Evolutionary conservation across 2,888 invertebrate genomes (phyloP).

Genomic region (Drosophila gaucha): DNA sequence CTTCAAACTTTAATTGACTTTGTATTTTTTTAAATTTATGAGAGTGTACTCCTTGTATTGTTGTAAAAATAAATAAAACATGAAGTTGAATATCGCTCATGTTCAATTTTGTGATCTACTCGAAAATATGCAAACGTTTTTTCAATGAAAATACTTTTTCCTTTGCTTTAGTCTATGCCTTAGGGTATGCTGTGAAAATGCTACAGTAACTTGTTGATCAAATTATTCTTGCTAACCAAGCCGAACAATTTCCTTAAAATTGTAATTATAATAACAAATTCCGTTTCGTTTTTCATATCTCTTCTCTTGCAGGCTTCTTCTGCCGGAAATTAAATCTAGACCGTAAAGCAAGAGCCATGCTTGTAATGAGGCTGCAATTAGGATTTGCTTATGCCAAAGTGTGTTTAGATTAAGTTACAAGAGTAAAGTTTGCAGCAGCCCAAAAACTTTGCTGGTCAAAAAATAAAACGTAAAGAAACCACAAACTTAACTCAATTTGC

Average conservation of each 20-base stretch:
- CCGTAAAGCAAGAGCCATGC: constrained; percentile 18
- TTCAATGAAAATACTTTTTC: no score
- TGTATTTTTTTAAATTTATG: no score
- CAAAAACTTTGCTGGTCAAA: no score
- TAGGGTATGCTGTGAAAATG: no score
- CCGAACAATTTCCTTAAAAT: background rate
- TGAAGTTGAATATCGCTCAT: no score
- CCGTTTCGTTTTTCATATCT: background rate
- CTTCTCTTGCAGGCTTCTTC: constrained; percentile 41
- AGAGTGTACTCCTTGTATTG: no score
- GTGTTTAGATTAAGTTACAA: constrained; percentile 11
- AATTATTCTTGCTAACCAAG: background rate
- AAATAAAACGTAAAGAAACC: no score
- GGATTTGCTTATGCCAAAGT: constrained; percentile 10
- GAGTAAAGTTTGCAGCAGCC: background rate
- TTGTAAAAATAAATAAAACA: no score
- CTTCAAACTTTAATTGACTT: no score
- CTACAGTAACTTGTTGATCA: background rate
- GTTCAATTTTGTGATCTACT: no score
- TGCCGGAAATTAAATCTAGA: constrained; percentile 25
- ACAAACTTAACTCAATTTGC: background rate
- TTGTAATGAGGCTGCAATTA: constrained; percentile 35
- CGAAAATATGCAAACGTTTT: no score
- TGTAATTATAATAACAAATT: background rate
- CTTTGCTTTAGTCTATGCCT: no score